Base-by-base conservation (phyloP, 2,888 invertebrate species). In the Thyatira batis region DNA sequence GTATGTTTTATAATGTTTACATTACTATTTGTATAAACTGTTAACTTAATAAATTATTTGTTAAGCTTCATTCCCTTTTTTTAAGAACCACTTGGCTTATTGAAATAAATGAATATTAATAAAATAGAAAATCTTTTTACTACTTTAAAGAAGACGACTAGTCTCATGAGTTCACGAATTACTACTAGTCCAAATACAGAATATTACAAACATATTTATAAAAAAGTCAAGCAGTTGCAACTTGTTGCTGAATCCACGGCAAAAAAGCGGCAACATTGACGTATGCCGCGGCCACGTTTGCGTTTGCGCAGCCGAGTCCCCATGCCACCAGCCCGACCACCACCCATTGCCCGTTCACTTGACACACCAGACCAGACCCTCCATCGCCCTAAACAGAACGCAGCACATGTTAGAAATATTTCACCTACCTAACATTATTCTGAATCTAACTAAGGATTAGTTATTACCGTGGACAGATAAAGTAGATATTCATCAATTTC, bases 251-350 rank as follows among this genome's bases (percentile, higher is more conserved):
- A 80, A 96, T 95, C 95, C 95, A 97, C 3, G 94, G 84, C 48
- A 94, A 73, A 62, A 94, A 94, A 21, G 92, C 94, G 5, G 94
- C 94, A 1, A 97, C 92, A 72, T 96, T 96, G 21, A 95, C 95
- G 74, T 97, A 97, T 20, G 95, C 96, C 0, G 95, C 97, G 0
- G 96, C 95, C 5, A 96, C 93, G 55, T 94, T 94, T 0, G 93
- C 82, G 61, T 86, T 90, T 0, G 95, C 97, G 64, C 96, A 96
- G 48, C 94, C 95, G 33, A 96, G 94, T 0, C 96, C 95, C 95
- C 95, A 96, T 21, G 95, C 84, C 11, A 96, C 96, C 58, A 96
- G 80, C 0, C 96, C 96, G 6, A 93, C 94, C 0, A 95, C 89
- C 52, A 91, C 88, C 92, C 93, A 95, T 53, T 89, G 90, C 0